Conservation (phyloP, 2,888 invertebrate genomes). For the Craniophora ligustri region DNA sequence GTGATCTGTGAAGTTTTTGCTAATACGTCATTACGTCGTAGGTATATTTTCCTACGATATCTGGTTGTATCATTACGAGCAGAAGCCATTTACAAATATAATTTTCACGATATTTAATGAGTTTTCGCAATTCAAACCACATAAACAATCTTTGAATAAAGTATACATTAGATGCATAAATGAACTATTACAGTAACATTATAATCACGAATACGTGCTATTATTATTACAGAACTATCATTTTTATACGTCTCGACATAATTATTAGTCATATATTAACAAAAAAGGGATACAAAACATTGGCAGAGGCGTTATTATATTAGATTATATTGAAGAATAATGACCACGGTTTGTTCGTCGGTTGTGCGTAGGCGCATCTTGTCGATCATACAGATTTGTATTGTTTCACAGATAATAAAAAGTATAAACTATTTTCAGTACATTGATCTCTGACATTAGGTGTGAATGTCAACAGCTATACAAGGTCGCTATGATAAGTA, state of each 20-base stretch:
- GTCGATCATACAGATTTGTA: slow-evolving; percentile 55
- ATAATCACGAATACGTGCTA: slow-evolving; percentile 43
- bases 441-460: slow-evolving; percentile 68
- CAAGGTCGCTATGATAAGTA: slow-evolving; percentile 41
- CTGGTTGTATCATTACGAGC: background rate
- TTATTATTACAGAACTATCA: slow-evolving; percentile 56
- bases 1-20: no score
- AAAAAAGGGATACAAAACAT: slow-evolving; percentile 67
- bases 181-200: slow-evolving; percentile 47
- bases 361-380: slow-evolving; percentile 65
- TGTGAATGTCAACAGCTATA: slow-evolving; percentile 57
- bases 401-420: slow-evolving; percentile 47
- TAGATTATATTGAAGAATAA: slow-evolving; percentile 78
- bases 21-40: background rate
- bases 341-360: slow-evolving; percentile 66
- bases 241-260: slow-evolving; percentile 48
- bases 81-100: slow-evolving; percentile 4
- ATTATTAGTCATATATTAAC: slow-evolving; percentile 61
- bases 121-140: slow-evolving; percentile 17
- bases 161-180: slow-evolving; percentile 33
- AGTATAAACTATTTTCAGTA: slow-evolving; percentile 51
- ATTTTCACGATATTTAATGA: slow-evolving; percentile 3
- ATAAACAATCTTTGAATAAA: background rate
- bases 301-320: slow-evolving; percentile 74
- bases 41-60: background rate